Evolutionary conservation across 2,113 vertebrate species (phyloP), one percentile per base, ranked within the genome.

Genomic region (Gambusia holbrooki): DNA sequence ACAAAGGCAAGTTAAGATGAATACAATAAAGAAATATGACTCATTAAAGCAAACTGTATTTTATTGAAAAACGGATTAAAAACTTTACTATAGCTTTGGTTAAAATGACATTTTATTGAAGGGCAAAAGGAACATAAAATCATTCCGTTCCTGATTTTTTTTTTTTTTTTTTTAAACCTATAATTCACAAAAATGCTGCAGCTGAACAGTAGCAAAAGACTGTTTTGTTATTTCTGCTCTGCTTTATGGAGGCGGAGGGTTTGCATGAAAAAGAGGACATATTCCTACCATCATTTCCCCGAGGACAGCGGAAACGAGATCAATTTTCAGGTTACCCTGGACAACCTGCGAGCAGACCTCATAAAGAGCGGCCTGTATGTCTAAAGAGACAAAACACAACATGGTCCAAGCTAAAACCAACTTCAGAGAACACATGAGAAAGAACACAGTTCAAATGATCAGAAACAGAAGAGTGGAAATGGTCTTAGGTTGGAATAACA

Each of bases 261-360:
- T 12, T 37, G 35, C 10, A 11, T 37, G 35, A 35, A 66, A 35
- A 75, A 15, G 42, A 54, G 28, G 40, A 79, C 69, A 25, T 61
- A 80, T 72, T 92, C 93, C 87, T 96, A 99, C 98, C 94, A 96
- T 97, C 89, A 97, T 94, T 87, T 99, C 98, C 69, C 89, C 94
- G 72, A 99, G 96, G 88, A 96, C 95, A 77, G 90, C 95, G 77
- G 95, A 94, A 29, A 96, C 97, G 84, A 97, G 96, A 77, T 99
- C 98, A 84, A 97, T 93, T 93, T 98, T 99, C 78, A 99, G 90
- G 91, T 94, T 97, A 81, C 97, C 98, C 88, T 96, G 97, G 85
- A 99, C 94, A 72, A 96, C 97, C 0, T 99, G 96, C 83, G 94
- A 97, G 80, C 96, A 97, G 84, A 99, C 95, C 84, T 98, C 97